A percentile compares a stretch with the other conserved stretches of the same genome.
Evolutionary conservation across 2,797 vertebrate genomes (phyloP).

Genomic region (Eleutherodactylus coqui): DNA sequence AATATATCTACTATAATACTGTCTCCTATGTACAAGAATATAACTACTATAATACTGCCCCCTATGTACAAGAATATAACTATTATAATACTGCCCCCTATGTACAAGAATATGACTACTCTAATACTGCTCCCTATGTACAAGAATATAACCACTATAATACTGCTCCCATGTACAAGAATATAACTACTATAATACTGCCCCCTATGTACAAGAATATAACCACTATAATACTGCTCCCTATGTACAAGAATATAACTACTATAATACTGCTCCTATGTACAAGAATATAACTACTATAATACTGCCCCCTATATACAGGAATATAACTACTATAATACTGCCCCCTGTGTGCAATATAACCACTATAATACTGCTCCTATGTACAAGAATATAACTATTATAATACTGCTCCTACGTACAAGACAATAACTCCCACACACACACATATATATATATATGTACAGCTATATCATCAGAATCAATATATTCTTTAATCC

Average conservation of each 20-base stretch:
- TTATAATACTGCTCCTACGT: too few relatives aligned
- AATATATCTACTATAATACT: constrained; percentile 26
- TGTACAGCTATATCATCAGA: too few relatives aligned
- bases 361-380: too few relatives aligned
- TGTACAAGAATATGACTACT: constrained; percentile 6
- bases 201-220: too few relatives aligned
- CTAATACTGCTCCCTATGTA: background rate
- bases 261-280: background rate
- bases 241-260: constrained; percentile 10
- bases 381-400: too few relatives aligned
- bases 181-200: background rate
- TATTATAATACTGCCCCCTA: constrained; percentile 10
- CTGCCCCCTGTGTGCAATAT: too few relatives aligned
- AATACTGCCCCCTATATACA: background rate
- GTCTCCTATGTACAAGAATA: constrained; percentile 17
- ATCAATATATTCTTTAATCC: background rate
- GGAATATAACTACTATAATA: background rate
- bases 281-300: constrained; percentile 19
- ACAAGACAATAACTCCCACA: too few relatives aligned
- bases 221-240: background rate
- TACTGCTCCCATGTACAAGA: background rate
- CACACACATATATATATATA: too few relatives aligned
- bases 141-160: constrained; percentile 16
- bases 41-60: constrained; percentile 17
- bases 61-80: constrained; percentile 16